phyloP scores from a whole-genome alignment of 2,113 vertebrate species.

The Heptranchias perlo region DNA sequence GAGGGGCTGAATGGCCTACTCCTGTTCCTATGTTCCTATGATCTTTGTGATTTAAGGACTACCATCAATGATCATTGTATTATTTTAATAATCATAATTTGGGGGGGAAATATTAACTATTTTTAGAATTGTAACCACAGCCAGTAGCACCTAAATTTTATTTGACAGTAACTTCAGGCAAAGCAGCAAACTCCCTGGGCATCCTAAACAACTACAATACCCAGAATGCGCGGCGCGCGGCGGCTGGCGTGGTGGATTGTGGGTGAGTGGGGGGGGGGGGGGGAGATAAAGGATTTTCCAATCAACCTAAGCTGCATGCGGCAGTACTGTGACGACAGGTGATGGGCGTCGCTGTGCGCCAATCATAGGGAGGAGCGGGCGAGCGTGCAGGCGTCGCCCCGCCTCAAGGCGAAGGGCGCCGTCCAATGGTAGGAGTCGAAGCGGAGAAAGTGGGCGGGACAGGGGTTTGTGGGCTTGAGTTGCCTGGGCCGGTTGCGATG shows the following conservation, averaged over 20 bases:
- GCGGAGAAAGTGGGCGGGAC: not conserved
- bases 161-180: not conserved
- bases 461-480: not conserved
- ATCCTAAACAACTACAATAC: not conserved
- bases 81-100: not conserved
- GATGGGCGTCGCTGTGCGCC: not conserved
- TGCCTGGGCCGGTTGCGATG: conserved; percentile 29
- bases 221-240: not conserved
- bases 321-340: not conserved
- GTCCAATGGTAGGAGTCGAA: not conserved
- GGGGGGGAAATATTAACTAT: not conserved
- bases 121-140: not conserved
- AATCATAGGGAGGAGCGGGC: not conserved
- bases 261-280: not conserved
- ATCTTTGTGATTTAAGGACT: not conserved
- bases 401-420: not conserved
- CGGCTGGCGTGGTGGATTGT: not conserved
- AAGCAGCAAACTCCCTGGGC: not conserved
- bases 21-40: no score
- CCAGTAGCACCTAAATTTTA: not conserved
- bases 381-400: not conserved
- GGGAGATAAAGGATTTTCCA: not conserved
- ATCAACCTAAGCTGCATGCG: not conserved
- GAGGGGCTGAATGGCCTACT: no score
- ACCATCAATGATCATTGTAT: not conserved